These are phyloP conservation scores for Oreortyx pictus DNA, from an alignment of 2,797 vertebrate genomes.

Conservation along the genomic window DNA sequence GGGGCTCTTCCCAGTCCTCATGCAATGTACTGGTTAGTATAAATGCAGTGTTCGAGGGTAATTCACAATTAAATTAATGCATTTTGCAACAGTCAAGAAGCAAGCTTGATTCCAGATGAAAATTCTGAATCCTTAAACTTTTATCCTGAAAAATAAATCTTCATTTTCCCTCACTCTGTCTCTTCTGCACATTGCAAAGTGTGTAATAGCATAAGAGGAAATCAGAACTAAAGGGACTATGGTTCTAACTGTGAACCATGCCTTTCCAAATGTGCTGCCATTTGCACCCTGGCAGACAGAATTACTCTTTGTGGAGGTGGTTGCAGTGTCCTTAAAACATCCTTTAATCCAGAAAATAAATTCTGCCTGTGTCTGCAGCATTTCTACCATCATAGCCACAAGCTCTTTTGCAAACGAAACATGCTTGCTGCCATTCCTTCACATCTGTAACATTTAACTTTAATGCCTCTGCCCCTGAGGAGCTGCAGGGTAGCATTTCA, in stretches of 20 bases:
- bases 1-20: background rate
- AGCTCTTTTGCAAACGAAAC: slow-evolving; percentile 65
- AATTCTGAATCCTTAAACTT: background rate
- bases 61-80: background rate
- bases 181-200: background rate
- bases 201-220: background rate
- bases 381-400: slow-evolving; percentile 27
- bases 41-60: background rate
- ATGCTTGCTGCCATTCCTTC: slow-evolving; percentile 56
- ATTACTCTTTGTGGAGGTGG: background rate
- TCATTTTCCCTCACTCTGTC: background rate
- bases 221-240: background rate
- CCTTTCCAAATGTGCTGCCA: background rate
- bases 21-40: background rate
- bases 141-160: background rate
- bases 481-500: slow-evolving; percentile 70
- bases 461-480: slow-evolving; percentile 70
- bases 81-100: background rate
- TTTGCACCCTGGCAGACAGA: background rate
- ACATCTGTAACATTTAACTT: slow-evolving; percentile 79
- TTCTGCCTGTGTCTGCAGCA: slow-evolving; percentile 10
- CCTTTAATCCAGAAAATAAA: slow-evolving; percentile 67
- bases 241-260: background rate
- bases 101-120: fast-evolving
- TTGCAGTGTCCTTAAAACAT: slow-evolving; percentile 52